Evolutionary conservation across 2,888 invertebrate species (phyloP), one percentile per base, ranked within the genome.

Genomic region (Anarsia innoxiella): DNA sequence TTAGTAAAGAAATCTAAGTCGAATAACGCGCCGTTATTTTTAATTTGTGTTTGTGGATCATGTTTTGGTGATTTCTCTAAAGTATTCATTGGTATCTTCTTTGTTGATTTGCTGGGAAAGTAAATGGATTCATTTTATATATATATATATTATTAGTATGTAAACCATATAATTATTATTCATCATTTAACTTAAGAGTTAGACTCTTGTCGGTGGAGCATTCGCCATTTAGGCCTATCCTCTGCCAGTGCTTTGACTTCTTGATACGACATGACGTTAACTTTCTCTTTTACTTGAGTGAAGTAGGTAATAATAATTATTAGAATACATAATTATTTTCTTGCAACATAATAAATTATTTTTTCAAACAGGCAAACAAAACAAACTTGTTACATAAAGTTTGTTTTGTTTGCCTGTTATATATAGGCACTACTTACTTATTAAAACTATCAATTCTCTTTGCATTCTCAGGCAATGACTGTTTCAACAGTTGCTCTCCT

Each of bases 401-500:
- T n/a, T n/a, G n/a, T n/a, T n/a, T n/a, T n/a, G n/a, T n/a, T n/a
- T n/a, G n/a, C n/a, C n/a, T n/a, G n/a, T n/a, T n/a, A n/a, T n/a
- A n/a, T n/a, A n/a, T n/a, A n/a, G n/a, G n/a, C n/a, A n/a, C n/a
- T n/a, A n/a, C n/a, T n/a, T 42, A 82, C 83, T 70, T 59, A 52
- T 64, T 75, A 41, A 84, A 84, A 44, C 56, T 66, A 33, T 82
- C 82, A 30, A 70, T 44, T 27, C 76, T 53, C 53, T 68, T 72
- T 28, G 78, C 66, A 59, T 83, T 71, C 12, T 79, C 72, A 1
- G 88, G 88, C 40, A 93, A 67, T 42, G 90, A 91, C 62, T 91
- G 88, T 59, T 92, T 91, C 37, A 96, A 79, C 31, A 96, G 80
- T 53, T 90, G 88, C 66, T 94, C 92, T 23, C 95, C 92, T n/a